Conservation (phyloP, 2,113 vertebrate species). For the Cervus canadensis region DNA sequence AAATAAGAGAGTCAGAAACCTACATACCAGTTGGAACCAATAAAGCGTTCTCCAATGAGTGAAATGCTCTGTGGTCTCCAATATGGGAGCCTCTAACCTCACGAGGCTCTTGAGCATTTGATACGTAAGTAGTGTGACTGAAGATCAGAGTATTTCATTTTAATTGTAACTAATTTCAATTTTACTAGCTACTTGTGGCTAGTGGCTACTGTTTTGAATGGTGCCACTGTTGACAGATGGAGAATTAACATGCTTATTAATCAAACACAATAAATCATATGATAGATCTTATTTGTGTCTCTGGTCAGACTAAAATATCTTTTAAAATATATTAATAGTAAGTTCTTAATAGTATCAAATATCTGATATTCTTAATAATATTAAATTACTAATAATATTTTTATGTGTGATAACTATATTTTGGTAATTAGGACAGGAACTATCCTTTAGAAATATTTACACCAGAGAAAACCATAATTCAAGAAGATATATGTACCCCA, state of each 20-base stretch:
- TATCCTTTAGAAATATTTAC: neutral
- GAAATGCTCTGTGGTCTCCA: neutral
- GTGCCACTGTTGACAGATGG: neutral
- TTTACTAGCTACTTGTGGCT: neutral
- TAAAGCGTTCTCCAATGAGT: neutral
- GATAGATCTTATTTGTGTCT: neutral
- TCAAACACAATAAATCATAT: neutral
- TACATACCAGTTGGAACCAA: neutral
- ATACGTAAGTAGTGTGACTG: neutral
- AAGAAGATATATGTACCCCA: neutral
- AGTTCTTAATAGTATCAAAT: neutral
- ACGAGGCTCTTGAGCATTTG: neutral
- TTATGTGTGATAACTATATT: neutral
- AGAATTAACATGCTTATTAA: neutral
- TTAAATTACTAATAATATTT: neutral
- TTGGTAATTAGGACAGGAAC: neutral
- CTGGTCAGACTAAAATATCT: neutral
- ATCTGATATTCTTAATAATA: neutral
- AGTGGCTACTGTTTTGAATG: neutral
- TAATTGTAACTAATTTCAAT: neutral
- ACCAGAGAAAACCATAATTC: neutral
- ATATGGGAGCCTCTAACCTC: neutral
- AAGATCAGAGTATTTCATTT: neutral
- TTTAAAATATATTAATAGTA: neutral
- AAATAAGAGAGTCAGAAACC: neutral